Conservation (phyloP, 2,113 vertebrate genomes). For the Circaetus gallicus region DNA sequence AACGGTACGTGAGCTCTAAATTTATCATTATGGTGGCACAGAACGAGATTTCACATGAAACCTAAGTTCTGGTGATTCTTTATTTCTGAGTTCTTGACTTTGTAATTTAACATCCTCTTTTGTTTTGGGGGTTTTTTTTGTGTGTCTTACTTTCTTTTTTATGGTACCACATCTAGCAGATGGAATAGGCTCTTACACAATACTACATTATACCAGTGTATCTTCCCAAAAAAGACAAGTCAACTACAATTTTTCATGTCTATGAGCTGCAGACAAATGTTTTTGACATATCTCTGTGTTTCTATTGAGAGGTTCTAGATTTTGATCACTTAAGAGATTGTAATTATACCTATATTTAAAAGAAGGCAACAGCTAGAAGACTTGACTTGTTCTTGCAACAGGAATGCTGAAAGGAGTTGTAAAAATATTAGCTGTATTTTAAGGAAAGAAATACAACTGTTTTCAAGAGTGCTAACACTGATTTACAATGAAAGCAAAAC, state of each 20-base stretch:
- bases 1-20: not conserved
- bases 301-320: not conserved
- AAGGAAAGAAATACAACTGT: not conserved
- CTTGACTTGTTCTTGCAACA: not conserved
- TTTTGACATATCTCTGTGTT: not conserved
- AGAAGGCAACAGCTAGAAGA: not conserved
- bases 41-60: not conserved
- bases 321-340: not conserved
- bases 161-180: not conserved
- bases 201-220: not conserved
- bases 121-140: rapidly evolving
- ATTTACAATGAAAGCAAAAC: not conserved
- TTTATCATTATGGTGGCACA: not conserved
- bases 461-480: not conserved
- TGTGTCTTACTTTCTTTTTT: not conserved
- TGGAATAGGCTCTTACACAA: not conserved
- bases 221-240: not conserved
- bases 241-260: not conserved
- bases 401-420: not conserved
- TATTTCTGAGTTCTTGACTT: not conserved
- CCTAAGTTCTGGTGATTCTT: not conserved
- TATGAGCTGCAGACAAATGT: not conserved
- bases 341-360: not conserved
- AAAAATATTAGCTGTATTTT: not conserved
- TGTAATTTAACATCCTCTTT: not conserved